Evolutionary conservation across 2,888 invertebrate genomes (phyloP), one percentile per base, ranked within the genome.

Genomic region (Euproctis similis): DNA sequence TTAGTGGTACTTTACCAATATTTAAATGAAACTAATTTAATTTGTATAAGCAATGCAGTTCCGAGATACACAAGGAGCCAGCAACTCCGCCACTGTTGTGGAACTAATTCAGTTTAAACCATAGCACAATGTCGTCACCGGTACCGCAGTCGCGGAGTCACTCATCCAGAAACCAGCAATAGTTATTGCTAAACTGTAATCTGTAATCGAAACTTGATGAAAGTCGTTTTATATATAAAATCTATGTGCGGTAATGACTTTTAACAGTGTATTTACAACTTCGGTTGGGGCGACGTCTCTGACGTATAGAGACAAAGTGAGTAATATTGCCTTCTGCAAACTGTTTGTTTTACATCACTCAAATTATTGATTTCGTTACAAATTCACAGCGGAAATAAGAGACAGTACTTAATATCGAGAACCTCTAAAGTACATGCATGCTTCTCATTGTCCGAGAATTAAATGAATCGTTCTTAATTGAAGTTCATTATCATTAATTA

Each of bases 191-290:
- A 81, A 74, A 82, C 66, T 75, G 63, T 63, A 46, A 60, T 65
- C 69, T 71, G 84, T 70, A 84, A 84, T 71, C 72, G 68, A 55
- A 62, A 51, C 55, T 59, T 68, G 71, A 73, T 71, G 78, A 80
- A 77, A 81, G 75, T 62, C 63, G 53, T 62, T 50, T 73, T 75
- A 70, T 81, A 75, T 84, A 84, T 84, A 82, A 82, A 84, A 74
- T 70, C 69, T 59, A 68, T 59, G 63, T 53, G 61, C 71, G 63
- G 63, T 63, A 70, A 68, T 51, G 53, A 53, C 73, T 71, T 62
- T 66, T 65, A 65, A 81, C 82, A 68, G 70, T 5, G 52, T 12
- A 52, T 46, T 46, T 54, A 52, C 62, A 65, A 65, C 53, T 59
- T 59, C 53, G 54, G 13, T 6, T 8, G 41, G n/a, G n/a, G 38